These are phyloP conservation scores for Criorhina ranunculi DNA, from an alignment of 2,888 invertebrate species.

Conservation along the genomic window DNA sequence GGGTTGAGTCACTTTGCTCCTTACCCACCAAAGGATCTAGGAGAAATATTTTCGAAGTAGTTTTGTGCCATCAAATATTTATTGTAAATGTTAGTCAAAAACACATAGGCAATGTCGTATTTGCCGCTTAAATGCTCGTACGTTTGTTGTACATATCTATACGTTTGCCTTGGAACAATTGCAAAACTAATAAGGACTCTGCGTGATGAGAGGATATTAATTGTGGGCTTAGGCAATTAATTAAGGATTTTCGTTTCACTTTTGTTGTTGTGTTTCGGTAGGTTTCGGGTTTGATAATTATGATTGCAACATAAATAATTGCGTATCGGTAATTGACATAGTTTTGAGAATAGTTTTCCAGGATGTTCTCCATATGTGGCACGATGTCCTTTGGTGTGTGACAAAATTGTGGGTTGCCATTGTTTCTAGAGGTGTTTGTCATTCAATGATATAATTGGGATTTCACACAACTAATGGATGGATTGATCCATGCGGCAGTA, in stretches of 20 bases:
- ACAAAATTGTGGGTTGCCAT: background rate
- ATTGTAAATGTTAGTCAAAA: constrained; percentile 69
- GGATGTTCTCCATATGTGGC: background rate
- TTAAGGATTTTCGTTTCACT: constrained; percentile 66
- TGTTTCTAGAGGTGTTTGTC: background rate
- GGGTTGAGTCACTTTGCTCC: background rate
- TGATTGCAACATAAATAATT: constrained; percentile 65
- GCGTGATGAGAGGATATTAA: constrained; percentile 58
- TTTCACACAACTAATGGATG: background rate
- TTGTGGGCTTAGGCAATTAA: constrained; percentile 61
- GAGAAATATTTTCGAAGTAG: constrained; percentile 48
- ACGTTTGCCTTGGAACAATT: constrained; percentile 49
- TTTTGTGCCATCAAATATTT: constrained; percentile 64
- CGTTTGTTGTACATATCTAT: too few relatives aligned
- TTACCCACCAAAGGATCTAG: background rate
- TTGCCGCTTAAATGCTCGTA: constrained; percentile 17
- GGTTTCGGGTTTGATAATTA: constrained; percentile 63
- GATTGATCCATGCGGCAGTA: background rate
- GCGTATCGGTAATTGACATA: constrained; percentile 56
- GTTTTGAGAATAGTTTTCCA: background rate
- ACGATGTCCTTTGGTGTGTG: background rate
- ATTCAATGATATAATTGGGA: constrained; percentile 11
- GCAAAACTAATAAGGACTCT: constrained; percentile 44
- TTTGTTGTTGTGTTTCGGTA: constrained; percentile 34
- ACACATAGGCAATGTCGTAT: constrained; percentile 24